These are phyloP conservation scores for Saimiri boliviensis DNA, from an alignment of 2,113 vertebrate species.

Conservation along the genomic window DNA sequence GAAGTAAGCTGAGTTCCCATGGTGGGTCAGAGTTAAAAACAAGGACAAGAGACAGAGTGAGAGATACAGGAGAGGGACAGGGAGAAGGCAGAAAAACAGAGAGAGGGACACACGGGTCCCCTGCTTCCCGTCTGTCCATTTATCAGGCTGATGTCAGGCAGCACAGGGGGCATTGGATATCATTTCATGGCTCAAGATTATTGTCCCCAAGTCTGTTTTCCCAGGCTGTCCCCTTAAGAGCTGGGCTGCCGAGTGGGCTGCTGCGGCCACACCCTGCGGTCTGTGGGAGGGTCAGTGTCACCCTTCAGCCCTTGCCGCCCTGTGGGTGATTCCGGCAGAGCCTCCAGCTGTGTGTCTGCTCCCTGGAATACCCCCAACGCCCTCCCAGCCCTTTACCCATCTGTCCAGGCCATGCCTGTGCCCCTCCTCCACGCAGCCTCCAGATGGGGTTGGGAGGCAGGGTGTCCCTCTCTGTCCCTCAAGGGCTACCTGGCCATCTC, in stretches of 20 bases:
- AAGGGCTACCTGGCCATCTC: background rate
- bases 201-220: background rate
- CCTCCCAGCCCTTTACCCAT: background rate
- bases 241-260: background rate
- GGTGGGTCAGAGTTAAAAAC: conserved; percentile 23
- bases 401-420: background rate
- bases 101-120: background rate
- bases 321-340: background rate
- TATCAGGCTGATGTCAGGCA: background rate
- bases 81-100: background rate
- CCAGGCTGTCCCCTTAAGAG: background rate
- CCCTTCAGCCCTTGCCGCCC: background rate
- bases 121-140: too few species aligned
- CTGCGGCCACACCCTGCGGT: background rate
- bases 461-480: fast-evolving
- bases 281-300: background rate
- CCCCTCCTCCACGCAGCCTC: background rate
- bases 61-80: background rate
- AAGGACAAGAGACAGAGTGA: background rate
- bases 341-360: background rate
- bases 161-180: fast-evolving
- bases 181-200: background rate
- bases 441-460: background rate
- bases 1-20: background rate
- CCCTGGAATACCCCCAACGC: fast-evolving